Conservation (phyloP, 2,113 vertebrate genomes). For the Tetraodon nigroviridis region DNA sequence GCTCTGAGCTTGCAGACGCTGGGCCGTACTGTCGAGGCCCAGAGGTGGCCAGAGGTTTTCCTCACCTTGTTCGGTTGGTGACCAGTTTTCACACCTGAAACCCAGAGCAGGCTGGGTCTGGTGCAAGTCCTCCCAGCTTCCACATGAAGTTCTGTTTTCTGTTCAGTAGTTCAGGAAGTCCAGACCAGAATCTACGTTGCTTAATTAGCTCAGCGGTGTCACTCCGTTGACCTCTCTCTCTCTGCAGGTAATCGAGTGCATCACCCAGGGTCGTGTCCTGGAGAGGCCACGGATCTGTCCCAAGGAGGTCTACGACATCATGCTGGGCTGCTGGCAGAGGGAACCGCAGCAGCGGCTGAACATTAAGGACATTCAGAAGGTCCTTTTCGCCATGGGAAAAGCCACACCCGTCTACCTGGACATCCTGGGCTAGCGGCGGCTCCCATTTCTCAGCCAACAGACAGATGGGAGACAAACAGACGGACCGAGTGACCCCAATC, state of each 20-base stretch:
- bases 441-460: constrained; percentile 42
- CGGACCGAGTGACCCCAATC: constrained; percentile 58
- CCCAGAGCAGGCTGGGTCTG: not conserved
- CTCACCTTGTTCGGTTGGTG: constrained; percentile 5
- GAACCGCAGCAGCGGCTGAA: constrained; percentile 79
- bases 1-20: no score
- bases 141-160: constrained; percentile 9
- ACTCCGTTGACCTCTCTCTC: constrained; percentile 43
- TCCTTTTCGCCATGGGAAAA: constrained; percentile 79
- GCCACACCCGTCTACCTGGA: constrained; percentile 81
- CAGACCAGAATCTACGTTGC: constrained; percentile 45
- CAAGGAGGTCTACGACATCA: constrained; percentile 81
- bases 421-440: constrained; percentile 74
- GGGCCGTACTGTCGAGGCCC: not conserved
- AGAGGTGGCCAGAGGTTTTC: constrained; percentile 15
- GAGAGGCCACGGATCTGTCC: constrained; percentile 78
- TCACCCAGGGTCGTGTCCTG: constrained; percentile 79
- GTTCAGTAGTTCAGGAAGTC: constrained; percentile 27
- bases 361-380: constrained; percentile 82
- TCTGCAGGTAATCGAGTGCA: constrained; percentile 79
- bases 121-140: not conserved
- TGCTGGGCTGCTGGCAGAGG: constrained; percentile 82
- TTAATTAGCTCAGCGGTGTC: constrained; percentile 56
- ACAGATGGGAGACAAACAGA: constrained; percentile 50
- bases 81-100: constrained; percentile 4